phyloP scores from a whole-genome alignment of 2,888 invertebrate species.

The Aphodius granarius region DNA sequence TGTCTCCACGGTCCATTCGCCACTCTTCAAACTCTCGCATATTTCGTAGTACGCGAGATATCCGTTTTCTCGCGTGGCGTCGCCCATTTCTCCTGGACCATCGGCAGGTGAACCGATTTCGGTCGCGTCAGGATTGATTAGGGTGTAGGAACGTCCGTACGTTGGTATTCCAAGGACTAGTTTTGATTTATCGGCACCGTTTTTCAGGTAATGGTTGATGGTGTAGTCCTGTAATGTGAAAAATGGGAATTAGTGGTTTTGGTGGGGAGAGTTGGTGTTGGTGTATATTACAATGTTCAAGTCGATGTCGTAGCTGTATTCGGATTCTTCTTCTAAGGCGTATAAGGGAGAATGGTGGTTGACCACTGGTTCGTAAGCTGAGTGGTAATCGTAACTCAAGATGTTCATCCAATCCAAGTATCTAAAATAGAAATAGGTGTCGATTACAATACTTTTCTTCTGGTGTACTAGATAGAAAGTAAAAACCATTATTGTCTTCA shows the following conservation, averaged over 20 bases:
- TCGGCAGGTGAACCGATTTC: constrained; percentile 88
- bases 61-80: constrained; percentile 89
- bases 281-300: constrained; percentile 77
- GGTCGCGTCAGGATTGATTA: constrained; percentile 81
- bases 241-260: background rate
- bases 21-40: constrained; percentile 76
- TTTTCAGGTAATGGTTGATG: constrained; percentile 77
- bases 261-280: background rate
- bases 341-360: constrained; percentile 90
- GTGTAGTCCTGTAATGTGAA: constrained; percentile 74
- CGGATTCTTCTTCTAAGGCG: constrained; percentile 78
- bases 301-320: constrained; percentile 86
- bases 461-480: background rate
- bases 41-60: constrained; percentile 93
- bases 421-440: constrained; percentile 51
- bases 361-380: constrained; percentile 86
- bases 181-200: constrained; percentile 79
- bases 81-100: constrained; percentile 89
- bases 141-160: constrained; percentile 87
- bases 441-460: no score
- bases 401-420: constrained; percentile 92
- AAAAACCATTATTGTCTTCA: background rate
- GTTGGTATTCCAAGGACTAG: constrained; percentile 86
- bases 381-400: constrained; percentile 90
- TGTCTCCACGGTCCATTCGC: constrained; percentile 81